Percentiles rank a stretch among this genome's conserved stretches.
phyloP scores from a whole-genome alignment of 2,888 invertebrate species.

The Rugalucina vietnamica region DNA sequence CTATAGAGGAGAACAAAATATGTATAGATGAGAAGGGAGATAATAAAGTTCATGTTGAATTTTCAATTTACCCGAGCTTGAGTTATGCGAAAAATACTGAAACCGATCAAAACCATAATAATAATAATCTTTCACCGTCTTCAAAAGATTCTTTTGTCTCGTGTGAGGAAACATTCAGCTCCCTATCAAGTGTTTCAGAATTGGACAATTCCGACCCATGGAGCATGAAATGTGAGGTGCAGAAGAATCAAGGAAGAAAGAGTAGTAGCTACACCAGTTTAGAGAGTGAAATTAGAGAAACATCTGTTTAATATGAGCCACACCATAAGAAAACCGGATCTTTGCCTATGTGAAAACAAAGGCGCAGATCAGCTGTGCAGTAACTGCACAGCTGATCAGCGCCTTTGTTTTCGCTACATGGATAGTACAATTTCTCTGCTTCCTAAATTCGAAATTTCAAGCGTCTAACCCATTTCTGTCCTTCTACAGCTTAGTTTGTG shows the following conservation, averaged over 20 bases:
- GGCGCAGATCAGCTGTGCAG: too few species aligned
- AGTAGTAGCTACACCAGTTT: not conserved
- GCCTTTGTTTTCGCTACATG: too few species aligned
- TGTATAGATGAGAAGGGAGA: conserved; percentile 55
- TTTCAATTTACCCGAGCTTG: conserved; percentile 53
- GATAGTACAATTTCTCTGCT: too few species aligned
- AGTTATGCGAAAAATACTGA: conserved; percentile 42
- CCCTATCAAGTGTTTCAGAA: conserved; percentile 33
- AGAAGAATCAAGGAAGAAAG: not conserved
- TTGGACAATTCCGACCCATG: conserved; percentile 45
- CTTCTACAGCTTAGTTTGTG: too few species aligned
- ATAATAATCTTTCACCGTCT: conserved; percentile 39
- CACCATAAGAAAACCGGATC: too few species aligned
- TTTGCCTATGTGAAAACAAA: too few species aligned
- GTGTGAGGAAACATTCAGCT: conserved; percentile 36
- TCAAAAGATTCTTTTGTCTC: conserved; percentile 30
- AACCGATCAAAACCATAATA: conserved; percentile 23
- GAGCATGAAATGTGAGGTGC: conserved; percentile 34
- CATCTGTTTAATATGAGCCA: too few species aligned
- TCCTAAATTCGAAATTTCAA: too few species aligned
- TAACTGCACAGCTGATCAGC: too few species aligned
- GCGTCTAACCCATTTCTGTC: too few species aligned
- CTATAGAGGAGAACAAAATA: conserved; percentile 35
- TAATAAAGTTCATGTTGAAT: conserved; percentile 20
- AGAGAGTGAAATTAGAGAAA: not conserved